Base-by-base conservation (phyloP, 2,113 vertebrate genomes). In the Ageneiosus marmoratus region DNA sequence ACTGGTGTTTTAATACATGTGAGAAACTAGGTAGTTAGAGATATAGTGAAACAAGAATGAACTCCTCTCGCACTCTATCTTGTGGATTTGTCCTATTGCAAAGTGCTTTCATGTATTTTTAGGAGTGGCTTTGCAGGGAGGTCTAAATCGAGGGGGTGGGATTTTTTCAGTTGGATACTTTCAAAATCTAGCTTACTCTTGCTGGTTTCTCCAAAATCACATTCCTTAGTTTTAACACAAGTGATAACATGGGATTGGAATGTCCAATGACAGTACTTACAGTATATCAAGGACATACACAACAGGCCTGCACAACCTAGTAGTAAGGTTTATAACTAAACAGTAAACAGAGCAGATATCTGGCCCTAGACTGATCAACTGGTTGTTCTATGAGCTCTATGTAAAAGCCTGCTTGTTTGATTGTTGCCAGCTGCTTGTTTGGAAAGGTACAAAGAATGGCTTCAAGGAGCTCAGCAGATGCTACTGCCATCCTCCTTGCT, bases 401-500 rank as follows among this genome's bases (percentile, higher is more conserved):
- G 53, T 85, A 76, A 87, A 84, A 79, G n/a, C 27, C 58, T 67
- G 58, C 65, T 53, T 74, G 74, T 87, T 81, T 87, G 55, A 87
- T 65, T 84, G 77, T 56, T 80, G 83, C 51, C 53, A 85, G 75
- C 75, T 80, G 80, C 83, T 60, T 20, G 5, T 70, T 81, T 51
- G 55, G 32, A 79, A 63, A 81, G 53, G 22, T 81, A 73, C 53
- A 81, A 84, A 77, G 82, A n/a, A 55, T 22, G 48, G 60, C 62
- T 83, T 67, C 72, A 87, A 79, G 79, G 83, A 69, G 44, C 69
- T 62, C 62, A 75, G 78, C 53, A 53, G 77, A 55, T 13, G 32
- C 50, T 37, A 12, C 29, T 48, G 74, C 29, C 46, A 5, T 72
- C 29, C 53, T 46, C 56, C 53, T 65, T 27, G 5, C 72, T 77